Evolutionary conservation across 37 sponge, comb jelly and placozoan genomes (phyloP), one percentile per base, ranked within the genome.

Genomic region (Diacarnus erythraeanus): DNA sequence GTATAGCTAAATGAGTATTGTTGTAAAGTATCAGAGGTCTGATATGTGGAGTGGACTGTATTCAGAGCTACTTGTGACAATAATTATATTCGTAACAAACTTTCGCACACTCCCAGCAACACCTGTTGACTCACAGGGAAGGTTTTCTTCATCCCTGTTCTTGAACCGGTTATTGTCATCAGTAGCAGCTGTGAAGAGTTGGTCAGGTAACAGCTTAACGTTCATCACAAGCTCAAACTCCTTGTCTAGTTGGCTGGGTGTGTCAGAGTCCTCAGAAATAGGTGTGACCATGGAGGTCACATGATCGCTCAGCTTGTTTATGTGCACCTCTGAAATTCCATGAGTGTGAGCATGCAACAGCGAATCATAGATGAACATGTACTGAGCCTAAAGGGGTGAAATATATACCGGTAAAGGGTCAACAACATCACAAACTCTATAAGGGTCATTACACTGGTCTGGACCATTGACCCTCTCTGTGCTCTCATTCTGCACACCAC

Each of bases 381-480:
- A 86, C 65, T 86, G 86, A 30, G 44, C 47, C 86, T 86, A 75
- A 22, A 41, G 41, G 10, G 10, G 34, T 36, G 34, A 26, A 30
- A 51, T 42, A 34, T 5, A 59, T 38, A 65, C 2, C 41, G 38
- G 34, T 20, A 30, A 35, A 18, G 4, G 42, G 31, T 23, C 64
- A 63, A 63, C 31, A 63, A 6, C 8, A 63, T 63, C 18, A 25
- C 6, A 47, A 47, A 6, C 51, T 47, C 51, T n/a, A n/a, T n/a
- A n/a, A n/a, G n/a, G 12, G 51, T 47, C 12, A 6, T 47, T 47
- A 47, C 64, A 61, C 64, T 61, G 8, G 64, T 61, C 69, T 92
- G 93, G 15, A 92, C 90, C 90, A 89, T 89, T 67, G 27, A 44
- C 38, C 59, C 77, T 38, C 93, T 51, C 83, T 92, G 78, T 31